These are phyloP conservation scores for Falco biarmicus DNA, from an alignment of 2,797 vertebrate species.

Conservation along the genomic window DNA sequence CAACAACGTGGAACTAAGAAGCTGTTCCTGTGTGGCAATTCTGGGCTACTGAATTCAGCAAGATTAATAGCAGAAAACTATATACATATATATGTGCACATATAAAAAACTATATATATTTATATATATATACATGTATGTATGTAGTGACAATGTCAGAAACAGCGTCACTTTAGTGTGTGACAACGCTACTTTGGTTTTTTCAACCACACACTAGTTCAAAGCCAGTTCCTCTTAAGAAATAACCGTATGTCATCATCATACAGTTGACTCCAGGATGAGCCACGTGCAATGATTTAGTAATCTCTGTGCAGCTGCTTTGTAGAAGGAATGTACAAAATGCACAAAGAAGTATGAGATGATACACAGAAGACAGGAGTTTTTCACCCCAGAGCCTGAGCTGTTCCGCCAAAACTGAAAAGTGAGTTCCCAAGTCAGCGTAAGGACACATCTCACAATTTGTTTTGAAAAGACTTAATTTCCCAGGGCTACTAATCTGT, in stretches of 20 bases:
- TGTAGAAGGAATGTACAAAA: not conserved
- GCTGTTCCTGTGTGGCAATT: not conserved
- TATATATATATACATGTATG: not conserved
- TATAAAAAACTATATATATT: not conserved
- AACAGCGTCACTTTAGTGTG: accelerated
- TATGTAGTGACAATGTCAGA: not conserved
- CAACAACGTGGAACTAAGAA: not conserved
- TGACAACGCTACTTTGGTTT: not conserved
- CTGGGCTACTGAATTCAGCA: not conserved
- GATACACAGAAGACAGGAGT: not conserved
- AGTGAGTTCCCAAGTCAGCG: not conserved
- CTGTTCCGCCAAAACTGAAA: not conserved
- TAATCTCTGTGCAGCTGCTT: not conserved
- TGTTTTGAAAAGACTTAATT: constrained; percentile 22
- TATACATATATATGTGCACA: not conserved
- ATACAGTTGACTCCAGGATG: not conserved
- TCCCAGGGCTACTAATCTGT: constrained; percentile 53
- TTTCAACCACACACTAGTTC: not conserved
- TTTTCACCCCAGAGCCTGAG: not conserved
- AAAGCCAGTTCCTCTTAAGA: not conserved
- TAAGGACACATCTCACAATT: not conserved
- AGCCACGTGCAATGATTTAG: not conserved
- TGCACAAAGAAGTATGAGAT: not conserved
- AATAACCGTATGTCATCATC: not conserved
- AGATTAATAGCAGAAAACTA: not conserved